Base-by-base conservation (phyloP, 2,113 vertebrate species). In the Menura novaehollandiae region DNA sequence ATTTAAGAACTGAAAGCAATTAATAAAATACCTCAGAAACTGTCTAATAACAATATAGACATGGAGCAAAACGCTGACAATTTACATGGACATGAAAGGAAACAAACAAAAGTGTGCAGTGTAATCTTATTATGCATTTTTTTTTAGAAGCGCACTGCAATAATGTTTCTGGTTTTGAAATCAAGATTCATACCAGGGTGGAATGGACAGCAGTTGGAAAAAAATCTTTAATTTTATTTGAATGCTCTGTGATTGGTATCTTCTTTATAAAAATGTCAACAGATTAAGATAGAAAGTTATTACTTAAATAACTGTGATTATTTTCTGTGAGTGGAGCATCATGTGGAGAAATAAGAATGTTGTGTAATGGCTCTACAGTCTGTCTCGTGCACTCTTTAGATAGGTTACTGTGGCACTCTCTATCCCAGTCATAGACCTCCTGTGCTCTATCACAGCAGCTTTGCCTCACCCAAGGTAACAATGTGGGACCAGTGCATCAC, bases 1-100 rank as follows among this genome's bases (percentile, higher is more conserved):
- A 89, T 82, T 96, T 89, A 94, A 96, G 52, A 97, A 62, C 53
- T 37, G 43, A 94, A 73, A 82, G 20, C 37, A 96, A 91, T 96
- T 94, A 78, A 76, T 63, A 92, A 81, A 52, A 37, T n/a, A 89
- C n/a, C 52, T 64, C 27, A 81, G 89, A 88, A 90, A 37, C 19
- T 79, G 7, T 67, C 64, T 60, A 84, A 80, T 60, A 77, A 52
- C 30, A 74, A 13, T 37, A 33, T 28, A 81, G 89, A 91, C 81
- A 91, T 44, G 14, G 37, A 93, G 23, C 13, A 90, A 94, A 86
- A 66, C 6, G 90, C 4, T 77, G 41, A 76, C 35, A 93, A 47
- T 9, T 69, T 76, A 23, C 21, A 55, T 67, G 37, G 14, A n/a
- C 76, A 22, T 59, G 43, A 93, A 97, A 43, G 32, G 92, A 82